phyloP scores from a whole-genome alignment of 2,797 vertebrate species.

The Bradypodion ventrale region DNA sequence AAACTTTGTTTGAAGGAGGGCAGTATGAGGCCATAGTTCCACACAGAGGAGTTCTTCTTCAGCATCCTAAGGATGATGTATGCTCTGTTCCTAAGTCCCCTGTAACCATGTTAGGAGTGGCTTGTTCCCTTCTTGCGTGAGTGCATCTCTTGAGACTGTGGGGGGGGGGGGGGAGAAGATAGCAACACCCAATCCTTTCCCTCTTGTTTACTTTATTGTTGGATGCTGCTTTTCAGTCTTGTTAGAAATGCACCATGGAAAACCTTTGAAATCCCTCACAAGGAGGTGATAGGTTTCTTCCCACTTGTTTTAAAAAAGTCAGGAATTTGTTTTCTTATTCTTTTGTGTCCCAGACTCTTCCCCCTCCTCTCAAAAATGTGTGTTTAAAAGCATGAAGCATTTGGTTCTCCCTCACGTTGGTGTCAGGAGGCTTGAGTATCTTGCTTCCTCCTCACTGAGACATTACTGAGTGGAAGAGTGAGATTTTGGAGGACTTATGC shows the following conservation, averaged over 20 bases:
- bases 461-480: not conserved
- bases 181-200: no score
- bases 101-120: not conserved
- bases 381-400: not conserved
- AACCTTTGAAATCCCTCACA: not conserved
- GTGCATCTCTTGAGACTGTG: not conserved
- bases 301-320: not conserved
- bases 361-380: not conserved
- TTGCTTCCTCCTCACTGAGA: not conserved
- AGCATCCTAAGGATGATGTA: no score
- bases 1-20: constrained; percentile 38
- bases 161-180: no score
- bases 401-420: not conserved
- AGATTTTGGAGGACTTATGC: not conserved
- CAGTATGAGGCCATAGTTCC: no score
- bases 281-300: not conserved
- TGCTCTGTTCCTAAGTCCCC: no score
- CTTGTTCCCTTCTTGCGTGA: not conserved
- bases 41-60: no score
- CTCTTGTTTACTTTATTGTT: not conserved
- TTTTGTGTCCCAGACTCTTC: not conserved
- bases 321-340: not conserved
- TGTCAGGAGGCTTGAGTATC: not conserved
- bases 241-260: not conserved
- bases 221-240: not conserved